A percentile compares a stretch with the other conserved stretches of the same genome.
phyloP scores from a whole-genome alignment of 64 coral and sea anemone species.

The Cladopsammia gracilis region DNA sequence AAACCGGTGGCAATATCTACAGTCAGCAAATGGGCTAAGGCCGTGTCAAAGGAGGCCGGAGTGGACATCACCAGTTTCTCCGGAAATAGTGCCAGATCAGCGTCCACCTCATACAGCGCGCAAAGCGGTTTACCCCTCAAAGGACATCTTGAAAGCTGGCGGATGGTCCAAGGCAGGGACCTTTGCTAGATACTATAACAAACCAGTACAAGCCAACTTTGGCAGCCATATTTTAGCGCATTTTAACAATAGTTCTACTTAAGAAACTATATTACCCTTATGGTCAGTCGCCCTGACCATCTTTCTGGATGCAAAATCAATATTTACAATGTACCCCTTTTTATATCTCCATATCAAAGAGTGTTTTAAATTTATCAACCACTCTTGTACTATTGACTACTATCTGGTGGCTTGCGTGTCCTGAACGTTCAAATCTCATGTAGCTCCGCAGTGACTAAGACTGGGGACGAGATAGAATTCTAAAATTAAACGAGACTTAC shows the following conservation, averaged over 20 bases:
- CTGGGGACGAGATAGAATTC: no score
- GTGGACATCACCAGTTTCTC: not conserved
- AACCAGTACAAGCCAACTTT: not conserved
- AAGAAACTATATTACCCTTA: slow-evolving; percentile 9
- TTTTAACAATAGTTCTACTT: slow-evolving; percentile 3
- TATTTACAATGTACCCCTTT: not conserved
- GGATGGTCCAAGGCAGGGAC: not conserved
- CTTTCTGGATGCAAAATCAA: not conserved
- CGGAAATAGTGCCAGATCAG: not conserved
- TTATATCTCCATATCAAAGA: not conserved
- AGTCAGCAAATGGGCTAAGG: slow-evolving; percentile 2
- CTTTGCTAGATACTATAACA: slow-evolving; percentile 1
- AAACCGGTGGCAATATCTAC: slow-evolving; percentile 11
- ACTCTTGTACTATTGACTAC: not conserved
- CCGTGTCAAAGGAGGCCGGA: not conserved
- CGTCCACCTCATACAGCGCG: not conserved
- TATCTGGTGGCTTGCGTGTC: not conserved
- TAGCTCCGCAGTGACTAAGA: slow-evolving; percentile 52
- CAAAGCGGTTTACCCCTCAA: not conserved
- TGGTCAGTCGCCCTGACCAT: not conserved
- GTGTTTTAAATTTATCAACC: not conserved
- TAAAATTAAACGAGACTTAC: no score
- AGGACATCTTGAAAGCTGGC: not conserved
- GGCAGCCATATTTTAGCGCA: slow-evolving; percentile 39
- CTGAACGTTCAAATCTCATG: slow-evolving; percentile 61